Base-by-base conservation (phyloP, 2,888 invertebrate species). In the Dorcus hopei region DNA sequence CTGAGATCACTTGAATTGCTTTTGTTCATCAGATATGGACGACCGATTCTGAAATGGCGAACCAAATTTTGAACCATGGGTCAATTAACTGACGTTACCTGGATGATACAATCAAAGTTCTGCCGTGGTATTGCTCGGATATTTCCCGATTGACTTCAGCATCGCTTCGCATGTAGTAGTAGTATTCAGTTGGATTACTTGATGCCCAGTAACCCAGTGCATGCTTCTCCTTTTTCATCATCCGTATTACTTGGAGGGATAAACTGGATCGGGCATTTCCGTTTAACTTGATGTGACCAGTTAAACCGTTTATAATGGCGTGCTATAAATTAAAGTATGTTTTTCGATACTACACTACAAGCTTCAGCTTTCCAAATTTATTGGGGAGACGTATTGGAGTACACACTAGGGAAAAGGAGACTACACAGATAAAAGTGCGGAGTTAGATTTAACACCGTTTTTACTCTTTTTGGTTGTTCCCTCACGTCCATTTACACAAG, bases 241-340 rank as follows among this genome's bases (percentile, higher is more conserved):
- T 73, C 77, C 89, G 85, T 74, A 88, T 78, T 71, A 90, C 78
- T 74, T 87, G 81, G 54, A 90, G 72, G 54, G 80, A 81, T 73
- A 90, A 86, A 74, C 85, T 74, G 4, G 69, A 70, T 72, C 87
- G 82, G 47, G 93, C 93, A 61, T 81, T 72, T 54, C 86, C 82
- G 68, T 89, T 84, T 68, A 92, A 84, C 61, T 79, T 78, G 59
- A 92, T 83, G 40, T 80, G 73, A 16, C 91, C 90, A 1, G 90
- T 88, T 56, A 89, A 77, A 1, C 79, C 43, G 85, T 86, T 58
- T 40, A 51, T 51, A 58, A 68, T 60, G 53, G 65, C 62, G 63
- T 63, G 72, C 73, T 70, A 55, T 47, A 63, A 62, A n/a, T 40
- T 16, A 33, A n/a, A 6, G n/a, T 14, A 14, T 14, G 14, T 14